Percentiles rank a stretch among this genome's conserved stretches.
These are phyloP conservation scores for Lagria hirta DNA, from an alignment of 2,888 invertebrate genomes.

Conservation along the genomic window DNA sequence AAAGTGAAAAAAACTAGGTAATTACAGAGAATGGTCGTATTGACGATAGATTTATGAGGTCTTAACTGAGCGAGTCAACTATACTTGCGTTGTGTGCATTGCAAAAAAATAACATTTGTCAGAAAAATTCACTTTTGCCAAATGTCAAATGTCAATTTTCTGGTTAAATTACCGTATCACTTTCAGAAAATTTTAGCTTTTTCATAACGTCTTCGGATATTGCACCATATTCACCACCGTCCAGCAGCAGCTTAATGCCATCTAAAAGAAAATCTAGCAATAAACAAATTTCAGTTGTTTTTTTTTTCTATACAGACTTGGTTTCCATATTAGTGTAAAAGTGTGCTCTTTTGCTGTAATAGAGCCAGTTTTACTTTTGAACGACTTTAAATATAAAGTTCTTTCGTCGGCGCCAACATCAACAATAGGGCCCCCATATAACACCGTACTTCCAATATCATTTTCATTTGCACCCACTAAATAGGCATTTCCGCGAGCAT, in stretches of 20 bases:
- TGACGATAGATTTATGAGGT: too few species aligned
- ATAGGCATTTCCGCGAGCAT: conserved; percentile 49
- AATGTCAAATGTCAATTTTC: conserved; percentile 3
- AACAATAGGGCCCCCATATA: conserved; percentile 58
- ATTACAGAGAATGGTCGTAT: too few species aligned
- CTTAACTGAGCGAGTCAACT: too few species aligned
- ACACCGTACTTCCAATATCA: conserved; percentile 52
- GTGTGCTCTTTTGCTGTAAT: conserved; percentile 65
- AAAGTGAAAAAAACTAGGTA: too few species aligned
- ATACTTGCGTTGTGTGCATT: too few species aligned
- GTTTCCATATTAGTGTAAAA: conserved; percentile 67
- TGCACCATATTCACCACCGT: conserved; percentile 50
- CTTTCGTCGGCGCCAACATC: conserved; percentile 37
- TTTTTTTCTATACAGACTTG: too few species aligned
- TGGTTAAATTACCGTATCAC: conserved; percentile 10
- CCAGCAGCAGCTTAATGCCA: conserved; percentile 47
- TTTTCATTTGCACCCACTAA: conserved; percentile 44
- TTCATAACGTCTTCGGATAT: conserved; percentile 20
- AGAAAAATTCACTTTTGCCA: too few species aligned
- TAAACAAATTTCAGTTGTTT: conserved; percentile 14
- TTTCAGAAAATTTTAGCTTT: conserved; percentile 7
- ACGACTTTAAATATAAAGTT: conserved; percentile 28
- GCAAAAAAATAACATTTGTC: too few species aligned
- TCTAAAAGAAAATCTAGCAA: conserved; percentile 39
- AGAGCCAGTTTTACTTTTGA: conserved; percentile 37